phyloP scores from a whole-genome alignment of 2,888 invertebrate genomes.

The Synergus japonicus region DNA sequence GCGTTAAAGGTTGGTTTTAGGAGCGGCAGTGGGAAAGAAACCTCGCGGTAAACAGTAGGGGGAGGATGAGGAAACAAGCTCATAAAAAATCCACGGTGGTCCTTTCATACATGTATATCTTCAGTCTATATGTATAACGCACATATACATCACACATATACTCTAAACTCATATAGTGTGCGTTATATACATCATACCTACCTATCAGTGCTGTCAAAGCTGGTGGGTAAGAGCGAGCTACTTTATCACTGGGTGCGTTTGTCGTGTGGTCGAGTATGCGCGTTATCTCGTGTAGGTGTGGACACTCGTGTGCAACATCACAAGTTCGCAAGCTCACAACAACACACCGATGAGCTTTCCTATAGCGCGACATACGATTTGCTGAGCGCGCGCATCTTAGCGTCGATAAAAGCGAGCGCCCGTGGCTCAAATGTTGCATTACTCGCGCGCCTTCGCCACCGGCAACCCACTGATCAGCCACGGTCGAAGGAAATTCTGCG shows the following conservation, averaged over 20 bases:
- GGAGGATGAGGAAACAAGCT: slow-evolving; percentile 55
- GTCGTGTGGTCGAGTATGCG: slow-evolving; percentile 49
- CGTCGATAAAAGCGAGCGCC: slow-evolving; percentile 73
- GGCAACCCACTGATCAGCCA: slow-evolving; percentile 60
- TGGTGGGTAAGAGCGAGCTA: slow-evolving; percentile 46
- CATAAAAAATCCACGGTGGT: slow-evolving; percentile 51
- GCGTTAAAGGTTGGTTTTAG: slow-evolving; percentile 38
- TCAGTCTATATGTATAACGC: background rate
- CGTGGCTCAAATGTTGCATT: slow-evolving; percentile 68
- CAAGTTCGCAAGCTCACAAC: slow-evolving; percentile 43
- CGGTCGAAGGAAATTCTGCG: slow-evolving; percentile 10
- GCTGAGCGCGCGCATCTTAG: slow-evolving; percentile 61
- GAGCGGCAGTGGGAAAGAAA: slow-evolving; percentile 47
- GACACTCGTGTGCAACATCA: slow-evolving; percentile 48
- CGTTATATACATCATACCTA: slow-evolving; percentile 23
- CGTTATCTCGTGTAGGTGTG: slow-evolving; percentile 55
- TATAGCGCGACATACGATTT: slow-evolving; percentile 36
- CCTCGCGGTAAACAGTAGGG: slow-evolving; percentile 42
- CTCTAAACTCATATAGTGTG: slow-evolving; percentile 5
- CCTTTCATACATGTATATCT: background rate
- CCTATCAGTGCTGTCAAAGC: slow-evolving; percentile 28
- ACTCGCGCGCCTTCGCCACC: slow-evolving; percentile 68
- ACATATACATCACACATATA: background rate
- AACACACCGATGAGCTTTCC: slow-evolving; percentile 33
- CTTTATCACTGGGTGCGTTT: slow-evolving; percentile 55